Evolutionary conservation across 2,888 invertebrate species (phyloP).

Genomic region (Meghimatium bilineatum): DNA sequence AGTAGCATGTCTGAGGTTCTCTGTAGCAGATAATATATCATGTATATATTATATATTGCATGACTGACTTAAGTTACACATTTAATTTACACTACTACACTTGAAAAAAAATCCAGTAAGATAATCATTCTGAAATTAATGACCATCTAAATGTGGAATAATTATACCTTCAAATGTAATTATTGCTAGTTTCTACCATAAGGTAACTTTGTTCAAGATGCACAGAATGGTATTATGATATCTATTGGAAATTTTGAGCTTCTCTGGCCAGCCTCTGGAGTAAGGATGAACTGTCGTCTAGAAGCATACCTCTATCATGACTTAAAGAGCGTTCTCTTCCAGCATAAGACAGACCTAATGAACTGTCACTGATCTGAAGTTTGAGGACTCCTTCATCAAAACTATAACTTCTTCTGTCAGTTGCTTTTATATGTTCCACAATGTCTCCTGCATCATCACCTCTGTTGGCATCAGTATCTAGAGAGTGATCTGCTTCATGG

Average conservation of each 20-base stretch:
- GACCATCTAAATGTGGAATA: too few relatives aligned
- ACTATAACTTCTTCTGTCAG: slow-evolving; percentile 9
- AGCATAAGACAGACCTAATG: neutral
- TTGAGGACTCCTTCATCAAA: neutral
- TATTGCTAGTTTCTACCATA: too few relatives aligned
- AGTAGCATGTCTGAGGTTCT: too few relatives aligned
- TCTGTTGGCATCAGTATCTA: neutral
- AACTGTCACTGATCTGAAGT: neutral
- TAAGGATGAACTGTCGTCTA: slow-evolving; percentile 2
- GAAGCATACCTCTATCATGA: slow-evolving; percentile 11
- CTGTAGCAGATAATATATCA: too few relatives aligned
- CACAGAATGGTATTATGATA: too few relatives aligned
- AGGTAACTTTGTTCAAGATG: too few relatives aligned
- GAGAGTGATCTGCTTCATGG: neutral
- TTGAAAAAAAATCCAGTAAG: too few relatives aligned
- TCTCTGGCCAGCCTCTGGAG: neutral
- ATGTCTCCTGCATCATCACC: neutral
- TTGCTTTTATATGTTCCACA: neutral
- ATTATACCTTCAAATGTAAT: too few relatives aligned
- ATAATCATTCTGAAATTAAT: too few relatives aligned
- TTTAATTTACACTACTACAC: too few relatives aligned
- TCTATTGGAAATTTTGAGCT: slow-evolving; percentile 6
- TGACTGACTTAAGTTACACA: too few relatives aligned
- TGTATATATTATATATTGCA: too few relatives aligned
- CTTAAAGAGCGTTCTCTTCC: slow-evolving; percentile 17